Evolutionary conservation across 2,797 vertebrate genomes (phyloP).

Genomic region (Gallinago stenura): DNA sequence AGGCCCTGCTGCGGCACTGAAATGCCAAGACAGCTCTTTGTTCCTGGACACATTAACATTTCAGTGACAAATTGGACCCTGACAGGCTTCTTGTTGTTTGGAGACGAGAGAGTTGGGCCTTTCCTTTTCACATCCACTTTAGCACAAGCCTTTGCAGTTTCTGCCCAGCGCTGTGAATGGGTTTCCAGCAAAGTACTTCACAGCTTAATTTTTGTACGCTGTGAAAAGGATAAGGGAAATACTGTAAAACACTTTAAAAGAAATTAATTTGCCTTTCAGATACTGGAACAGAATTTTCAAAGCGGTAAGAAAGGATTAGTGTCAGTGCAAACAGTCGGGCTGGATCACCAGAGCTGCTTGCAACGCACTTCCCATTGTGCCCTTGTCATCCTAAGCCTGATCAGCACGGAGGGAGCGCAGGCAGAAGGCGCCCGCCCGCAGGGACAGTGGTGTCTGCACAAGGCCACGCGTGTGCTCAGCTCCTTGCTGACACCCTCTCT

Average conservation of each 20-base stretch:
- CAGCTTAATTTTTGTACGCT: not conserved
- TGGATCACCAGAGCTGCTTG: conserved; percentile 33
- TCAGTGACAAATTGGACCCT: not conserved
- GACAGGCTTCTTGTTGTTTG: not conserved
- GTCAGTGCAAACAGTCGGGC: not conserved
- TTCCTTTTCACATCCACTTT: not conserved
- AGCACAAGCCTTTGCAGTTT: not conserved
- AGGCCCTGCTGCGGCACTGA: not conserved
- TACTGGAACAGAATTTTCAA: not conserved
- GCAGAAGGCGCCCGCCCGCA: not conserved
- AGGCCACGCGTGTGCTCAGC: not conserved
- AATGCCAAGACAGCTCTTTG: conserved; percentile 21
- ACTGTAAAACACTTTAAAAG: conserved; percentile 5
- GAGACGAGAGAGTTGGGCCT: not conserved
- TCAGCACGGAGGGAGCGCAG: not conserved
- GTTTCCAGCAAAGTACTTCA: conserved; percentile 9
- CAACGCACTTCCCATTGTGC: conserved; percentile 9
- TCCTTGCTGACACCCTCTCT: accelerated
- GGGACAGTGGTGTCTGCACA: not conserved
- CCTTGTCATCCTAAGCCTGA: not conserved
- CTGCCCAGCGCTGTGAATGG: not conserved
- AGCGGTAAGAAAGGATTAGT: conserved; percentile 17
- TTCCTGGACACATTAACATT: not conserved
- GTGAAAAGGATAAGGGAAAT: conserved; percentile 16
- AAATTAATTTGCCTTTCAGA: conserved; percentile 65